Evolutionary conservation across 2,113 vertebrate species (phyloP), one percentile per base, ranked within the genome.

Genomic region (Tetrao urogallus): DNA sequence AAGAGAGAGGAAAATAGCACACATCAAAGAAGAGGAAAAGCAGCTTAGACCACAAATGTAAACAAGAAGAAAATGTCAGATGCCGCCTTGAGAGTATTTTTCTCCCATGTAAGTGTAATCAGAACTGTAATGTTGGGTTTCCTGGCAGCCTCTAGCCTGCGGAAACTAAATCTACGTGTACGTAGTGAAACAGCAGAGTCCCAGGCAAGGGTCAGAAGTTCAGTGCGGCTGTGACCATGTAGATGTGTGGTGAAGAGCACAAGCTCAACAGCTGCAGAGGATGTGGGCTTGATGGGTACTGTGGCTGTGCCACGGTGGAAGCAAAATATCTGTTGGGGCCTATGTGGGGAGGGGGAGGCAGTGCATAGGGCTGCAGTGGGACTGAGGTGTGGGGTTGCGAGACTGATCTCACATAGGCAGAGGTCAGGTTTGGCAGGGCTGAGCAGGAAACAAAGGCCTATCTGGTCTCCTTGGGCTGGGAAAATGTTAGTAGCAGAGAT

Each of bases 121-220:
- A 88, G 89, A 94, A 71, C 76, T 76, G 67, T 61, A 65, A 38
- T 13, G 1, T 21, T 11, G 9, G 11, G 76, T 10, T 93, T 60
- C 22, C 56, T 40, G 81, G 50, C 76, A 61, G 38, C 16, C 57
- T 80, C 32, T 54, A 45, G 69, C 20, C 30, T 7, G 22, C 2
- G 27, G 87, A 88, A 95, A 89, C 80, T 45, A 50, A 81, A 93
- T 47, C 72, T 69, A 4, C 45, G 56, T 0, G 0, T 24, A 11
- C 25, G 40, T 27, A 19, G 72, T 27, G 54, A 18, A 38, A 38
- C 18, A 57, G 79, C n/a, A 38, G 66, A 36, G 82, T 30, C 20
- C 81, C 34, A 3, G 74, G 48, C 79, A 12, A 56, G 86, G 95
- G 96, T 94, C 94, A 94, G 11, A 81, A 89, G 94, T 91, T 95